Base-by-base conservation (phyloP, 2,888 invertebrate species). In the Amiota communis region DNA sequence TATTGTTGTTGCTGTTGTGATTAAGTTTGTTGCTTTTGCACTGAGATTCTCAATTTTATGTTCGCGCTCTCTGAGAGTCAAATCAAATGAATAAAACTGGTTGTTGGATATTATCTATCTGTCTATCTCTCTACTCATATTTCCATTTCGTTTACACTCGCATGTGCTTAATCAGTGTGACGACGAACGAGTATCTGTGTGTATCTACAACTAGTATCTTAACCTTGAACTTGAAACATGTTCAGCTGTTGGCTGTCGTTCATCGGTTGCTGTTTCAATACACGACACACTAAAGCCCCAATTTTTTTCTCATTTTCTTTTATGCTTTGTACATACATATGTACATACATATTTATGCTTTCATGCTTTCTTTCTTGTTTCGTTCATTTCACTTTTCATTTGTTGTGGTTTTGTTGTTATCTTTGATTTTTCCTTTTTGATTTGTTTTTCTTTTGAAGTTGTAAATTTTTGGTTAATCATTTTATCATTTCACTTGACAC, bases 211-310 rank as follows among this genome's bases (percentile, higher is more conserved):
- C 87, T 86, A 86, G 82, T 87, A 86, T 87, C 87, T 88, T 88
- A 87, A 88, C 88, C 88, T 88, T 88, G 88, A 88, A 88, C 88
- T 88, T 88, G 88, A 88, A 88, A 88, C 81, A 85, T 79, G 86
- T 81, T 82, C 75, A 80, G 76, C 73, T 73, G 63, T 65, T 71
- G 74, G 72, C 71, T 71, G 74, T 73, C 72, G 67, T 49, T 51
- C 36, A 59, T 15, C 47, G 9, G 47, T 48, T 12, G 78, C 76
- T 77, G 77, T 78, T 76, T 74, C 86, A 78, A 84, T 81, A 83
- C 76, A 74, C 86, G 79, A 84, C 83, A 83, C 77, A 83, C 79
- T 81, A 79, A 36, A 83, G 46, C 46, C 63, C 15, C 4, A 2
- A 6, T 51, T 70, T 70, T 70, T 61, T n/a, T 56, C 63, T 70